Evolutionary conservation across 2,797 vertebrate species (phyloP).

Genomic region (Orestias chungarensis): DNA sequence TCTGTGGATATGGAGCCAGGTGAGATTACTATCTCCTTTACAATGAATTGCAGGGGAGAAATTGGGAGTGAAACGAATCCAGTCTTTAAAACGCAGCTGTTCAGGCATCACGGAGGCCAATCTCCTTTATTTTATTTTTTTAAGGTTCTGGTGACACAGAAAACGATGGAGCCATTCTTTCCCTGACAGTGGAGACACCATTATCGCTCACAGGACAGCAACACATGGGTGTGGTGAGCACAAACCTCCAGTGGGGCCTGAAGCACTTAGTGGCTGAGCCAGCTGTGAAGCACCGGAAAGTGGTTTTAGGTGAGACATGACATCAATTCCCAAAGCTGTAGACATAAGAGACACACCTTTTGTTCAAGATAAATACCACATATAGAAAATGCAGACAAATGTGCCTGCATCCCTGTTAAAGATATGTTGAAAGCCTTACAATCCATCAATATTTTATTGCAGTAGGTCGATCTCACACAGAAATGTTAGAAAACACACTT

Average conservation of each 20-base stretch:
- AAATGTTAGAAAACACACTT: neutral
- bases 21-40: conserved; percentile 67
- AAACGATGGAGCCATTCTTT: conserved; percentile 87
- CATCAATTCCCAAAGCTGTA: neutral
- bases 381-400: neutral
- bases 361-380: neutral
- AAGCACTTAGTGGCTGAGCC: conserved; percentile 89
- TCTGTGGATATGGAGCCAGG: conserved; percentile 91
- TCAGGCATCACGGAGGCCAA: conserved; percentile 38
- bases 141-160: conserved; percentile 82
- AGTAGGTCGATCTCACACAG: neutral
- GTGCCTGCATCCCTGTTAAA: neutral
- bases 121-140: conserved; percentile 65
- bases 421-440: neutral
- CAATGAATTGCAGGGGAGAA: conserved; percentile 8
- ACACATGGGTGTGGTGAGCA: conserved; percentile 84
- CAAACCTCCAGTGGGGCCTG: conserved; percentile 86
- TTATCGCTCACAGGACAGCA: conserved; percentile 64
- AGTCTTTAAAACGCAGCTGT: conserved; percentile 36
- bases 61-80: conserved; percentile 27
- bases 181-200: conserved; percentile 81
- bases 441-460: neutral
- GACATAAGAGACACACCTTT: neutral
- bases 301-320: conserved; percentile 85
- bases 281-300: conserved; percentile 85